Conservation (phyloP, 2,888 invertebrate genomes). For the Papilio demoleus region DNA sequence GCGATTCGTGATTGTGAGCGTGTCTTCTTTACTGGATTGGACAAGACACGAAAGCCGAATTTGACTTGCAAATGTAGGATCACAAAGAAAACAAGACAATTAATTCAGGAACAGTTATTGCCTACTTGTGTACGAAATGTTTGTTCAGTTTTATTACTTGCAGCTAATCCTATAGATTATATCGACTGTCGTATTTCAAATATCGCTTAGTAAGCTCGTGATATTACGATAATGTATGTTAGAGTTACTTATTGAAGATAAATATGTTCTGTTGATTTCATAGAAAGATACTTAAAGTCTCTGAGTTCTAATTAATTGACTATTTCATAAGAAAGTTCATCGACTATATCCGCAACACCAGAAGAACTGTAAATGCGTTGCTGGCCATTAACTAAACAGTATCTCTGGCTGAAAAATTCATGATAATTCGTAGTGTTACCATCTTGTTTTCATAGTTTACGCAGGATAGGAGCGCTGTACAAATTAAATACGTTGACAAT, state of each 20-base stretch:
- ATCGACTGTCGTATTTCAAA: conserved; percentile 2
- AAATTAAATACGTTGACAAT: too few relatives aligned
- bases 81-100: conserved; percentile 77
- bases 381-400: too few relatives aligned
- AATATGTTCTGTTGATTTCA: neutral
- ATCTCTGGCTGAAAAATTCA: too few relatives aligned
- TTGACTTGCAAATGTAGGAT: conserved; percentile 74
- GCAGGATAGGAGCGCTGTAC: too few relatives aligned
- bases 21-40: conserved; percentile 46
- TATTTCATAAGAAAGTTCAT: too few relatives aligned
- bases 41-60: conserved; percentile 49
- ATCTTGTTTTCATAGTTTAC: too few relatives aligned
- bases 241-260: neutral
- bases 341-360: too few relatives aligned
- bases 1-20: conserved; percentile 26
- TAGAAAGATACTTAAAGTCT: neutral
- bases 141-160: conserved; percentile 29
- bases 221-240: neutral
- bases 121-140: conserved; percentile 65
- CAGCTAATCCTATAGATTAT: conserved; percentile 17
- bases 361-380: too few relatives aligned
- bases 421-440: too few relatives aligned
- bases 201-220: neutral
- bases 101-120: conserved; percentile 63
- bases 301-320: too few relatives aligned